Conservation (phyloP, 2,113 vertebrate genomes). For the Rattus norvegicus region GRCr8 NC_086023.1:67223001-67223500, state of each 20-base stretch:
- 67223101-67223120: neutral
- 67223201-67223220: neutral
- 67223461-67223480: neutral
- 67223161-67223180: neutral
- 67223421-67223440: neutral
- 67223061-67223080: neutral
- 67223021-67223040: conserved; percentile 17
- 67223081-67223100: neutral
- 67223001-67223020: too few relatives aligned
- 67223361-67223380: neutral
- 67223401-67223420: neutral
- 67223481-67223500: neutral
- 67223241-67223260: neutral
- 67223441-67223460: neutral
- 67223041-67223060: conserved; percentile 58
- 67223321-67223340: neutral
- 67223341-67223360: neutral
- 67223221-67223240: neutral
- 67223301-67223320: neutral
- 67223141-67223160: neutral
- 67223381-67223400: neutral
- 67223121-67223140: neutral
- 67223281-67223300: neutral
- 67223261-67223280: neutral
- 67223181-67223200: neutral